Evolutionary conservation across 2,888 invertebrate genomes (phyloP).

Genomic region (Lochmaea capreae): DNA sequence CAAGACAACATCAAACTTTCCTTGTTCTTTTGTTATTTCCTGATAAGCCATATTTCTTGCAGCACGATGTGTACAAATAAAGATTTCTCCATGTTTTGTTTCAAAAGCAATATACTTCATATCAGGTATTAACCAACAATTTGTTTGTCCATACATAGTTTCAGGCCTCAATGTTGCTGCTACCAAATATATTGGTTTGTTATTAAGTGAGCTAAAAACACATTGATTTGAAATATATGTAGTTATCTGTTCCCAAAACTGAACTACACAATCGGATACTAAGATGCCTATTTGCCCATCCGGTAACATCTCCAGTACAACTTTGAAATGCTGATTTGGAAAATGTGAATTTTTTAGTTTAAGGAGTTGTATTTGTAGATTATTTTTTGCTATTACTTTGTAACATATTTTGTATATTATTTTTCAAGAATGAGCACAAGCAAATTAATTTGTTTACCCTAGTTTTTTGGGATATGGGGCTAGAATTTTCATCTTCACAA

Average conservation of each 20-base stretch:
- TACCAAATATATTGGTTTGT: slow-evolving; percentile 81
- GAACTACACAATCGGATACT: no score
- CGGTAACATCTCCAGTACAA: no score
- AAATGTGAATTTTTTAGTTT: no score
- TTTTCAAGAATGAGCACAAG: neutral
- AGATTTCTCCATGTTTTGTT: slow-evolving; percentile 79
- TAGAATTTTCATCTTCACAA: slow-evolving; percentile 91
- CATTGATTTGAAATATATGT: no score
- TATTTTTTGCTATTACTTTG: neutral
- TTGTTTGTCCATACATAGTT: slow-evolving; percentile 99
- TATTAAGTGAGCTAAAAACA: slow-evolving; percentile 67
- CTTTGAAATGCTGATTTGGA: no score
- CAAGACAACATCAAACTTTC: slow-evolving; percentile 77
- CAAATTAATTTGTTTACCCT: slow-evolving; percentile 65
- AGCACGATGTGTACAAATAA: slow-evolving; percentile 87
- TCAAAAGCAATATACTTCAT: slow-evolving; percentile 91
- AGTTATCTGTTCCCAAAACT: no score
- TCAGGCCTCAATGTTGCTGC: slow-evolving; percentile 99
- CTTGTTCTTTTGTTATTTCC: slow-evolving; percentile 85
- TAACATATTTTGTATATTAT: no score
- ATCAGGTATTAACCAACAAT: slow-evolving; percentile 98
- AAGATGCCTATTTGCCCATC: no score
- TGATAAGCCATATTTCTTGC: slow-evolving; percentile 97
- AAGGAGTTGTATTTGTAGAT: neutral
- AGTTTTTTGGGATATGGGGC: slow-evolving; percentile 80